phyloP scores from a whole-genome alignment of 2,888 invertebrate species.

The Synergus japonicus region DNA sequence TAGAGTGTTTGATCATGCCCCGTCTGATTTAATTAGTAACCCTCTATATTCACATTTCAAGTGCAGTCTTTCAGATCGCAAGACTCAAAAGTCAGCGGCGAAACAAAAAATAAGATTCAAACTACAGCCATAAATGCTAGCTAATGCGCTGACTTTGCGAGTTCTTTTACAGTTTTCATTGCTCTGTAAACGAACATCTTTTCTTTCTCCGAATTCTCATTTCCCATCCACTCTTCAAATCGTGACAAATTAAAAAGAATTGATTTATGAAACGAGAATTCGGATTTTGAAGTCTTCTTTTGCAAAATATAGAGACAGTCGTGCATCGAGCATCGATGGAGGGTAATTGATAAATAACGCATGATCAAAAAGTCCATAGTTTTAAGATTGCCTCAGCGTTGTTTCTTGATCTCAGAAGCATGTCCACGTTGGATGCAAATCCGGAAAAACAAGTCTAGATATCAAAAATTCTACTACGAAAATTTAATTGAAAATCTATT shows the following conservation, averaged over 20 bases:
- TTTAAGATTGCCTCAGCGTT: conserved; percentile 77
- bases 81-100: conserved; percentile 42
- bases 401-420: conserved; percentile 74
- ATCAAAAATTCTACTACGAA: neutral
- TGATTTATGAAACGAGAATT: conserved; percentile 17
- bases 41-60: conserved; percentile 61
- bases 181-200: conserved; percentile 40
- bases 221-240: conserved; percentile 47
- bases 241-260: neutral
- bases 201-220: conserved; percentile 49
- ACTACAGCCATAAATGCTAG: conserved; percentile 54
- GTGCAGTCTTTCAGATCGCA: conserved; percentile 19
- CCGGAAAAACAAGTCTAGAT: conserved; percentile 43
- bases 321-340: conserved; percentile 56
- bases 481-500: neutral
- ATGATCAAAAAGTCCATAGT: conserved; percentile 78
- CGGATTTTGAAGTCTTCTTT: neutral
- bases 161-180: conserved; percentile 53
- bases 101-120: conserved; percentile 57
- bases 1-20: conserved; percentile 78
- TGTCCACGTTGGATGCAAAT: conserved; percentile 66
- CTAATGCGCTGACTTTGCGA: conserved; percentile 53
- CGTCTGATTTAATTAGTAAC: conserved; percentile 54
- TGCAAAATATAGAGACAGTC: conserved; percentile 22
- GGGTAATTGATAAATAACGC: conserved; percentile 64